A percentile compares a stretch with the other conserved stretches of the same genome.
Evolutionary conservation across 1,140 invertebrate genomes (phyloP).

Genomic region (Danaus plexippus): DNA sequence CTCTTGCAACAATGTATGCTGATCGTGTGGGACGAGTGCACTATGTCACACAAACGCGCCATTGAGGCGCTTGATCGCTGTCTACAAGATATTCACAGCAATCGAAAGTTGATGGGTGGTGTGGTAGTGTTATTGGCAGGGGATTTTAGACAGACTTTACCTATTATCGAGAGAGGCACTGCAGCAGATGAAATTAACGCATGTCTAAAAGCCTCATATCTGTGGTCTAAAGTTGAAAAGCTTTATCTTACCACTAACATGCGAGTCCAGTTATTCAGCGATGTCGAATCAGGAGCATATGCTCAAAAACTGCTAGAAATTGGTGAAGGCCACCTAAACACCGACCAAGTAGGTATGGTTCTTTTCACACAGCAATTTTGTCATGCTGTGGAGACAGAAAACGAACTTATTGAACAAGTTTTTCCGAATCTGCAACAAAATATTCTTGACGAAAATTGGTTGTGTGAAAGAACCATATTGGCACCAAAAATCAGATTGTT

Average conservation of each 20-base stretch:
- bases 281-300: slow-evolving; percentile 26
- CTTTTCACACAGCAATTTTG: slow-evolving; percentile 29
- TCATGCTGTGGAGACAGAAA: slow-evolving; percentile 25
- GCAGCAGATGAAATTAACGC: slow-evolving; percentile 60
- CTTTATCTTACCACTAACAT: slow-evolving; percentile 30
- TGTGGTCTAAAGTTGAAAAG: slow-evolving; percentile 27
- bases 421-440: slow-evolving; percentile 30
- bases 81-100: slow-evolving; percentile 37
- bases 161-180: slow-evolving; percentile 54
- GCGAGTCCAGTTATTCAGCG: slow-evolving; percentile 28
- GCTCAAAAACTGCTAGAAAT: slow-evolving; percentile 29
- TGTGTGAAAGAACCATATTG: slow-evolving; percentile 35
- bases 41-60: slow-evolving; percentile 44
- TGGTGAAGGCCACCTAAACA: slow-evolving; percentile 23
- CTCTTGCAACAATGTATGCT: slow-evolving; percentile 34
- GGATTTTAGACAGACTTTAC: slow-evolving; percentile 70
- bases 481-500: slow-evolving; percentile 32
- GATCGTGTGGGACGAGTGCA: slow-evolving; percentile 54
- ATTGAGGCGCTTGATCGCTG: slow-evolving; percentile 45
- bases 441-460: slow-evolving; percentile 27
- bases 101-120: slow-evolving; percentile 22
- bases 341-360: slow-evolving; percentile 27
- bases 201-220: slow-evolving; percentile 30
- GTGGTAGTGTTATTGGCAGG: slow-evolving; percentile 32
- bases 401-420: slow-evolving; percentile 28